These are phyloP conservation scores for Rhorus exstirpatorius DNA, from an alignment of 2,888 invertebrate species.

Conservation along the genomic window DNA sequence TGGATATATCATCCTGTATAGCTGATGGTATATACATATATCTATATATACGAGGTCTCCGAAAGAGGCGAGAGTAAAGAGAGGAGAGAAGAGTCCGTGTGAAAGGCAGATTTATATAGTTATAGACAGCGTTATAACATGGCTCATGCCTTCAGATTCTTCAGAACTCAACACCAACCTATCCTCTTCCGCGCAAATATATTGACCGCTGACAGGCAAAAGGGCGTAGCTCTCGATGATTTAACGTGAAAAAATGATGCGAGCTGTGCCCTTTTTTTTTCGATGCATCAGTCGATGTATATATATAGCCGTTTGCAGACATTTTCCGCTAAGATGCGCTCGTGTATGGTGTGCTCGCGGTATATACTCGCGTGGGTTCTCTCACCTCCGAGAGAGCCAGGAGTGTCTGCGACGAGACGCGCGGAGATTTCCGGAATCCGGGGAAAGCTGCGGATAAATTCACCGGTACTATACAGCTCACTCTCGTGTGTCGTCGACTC, in stretches of 20 bases:
- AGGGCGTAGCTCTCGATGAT: neutral
- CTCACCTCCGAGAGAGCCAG: slow-evolving; percentile 42
- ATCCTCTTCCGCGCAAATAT: neutral
- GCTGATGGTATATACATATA: slow-evolving; percentile 9
- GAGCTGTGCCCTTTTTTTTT: neutral
- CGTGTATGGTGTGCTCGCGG: neutral
- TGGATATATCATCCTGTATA: slow-evolving; percentile 35
- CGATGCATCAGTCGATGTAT: neutral
- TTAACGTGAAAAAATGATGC: neutral
- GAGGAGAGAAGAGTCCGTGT: neutral
- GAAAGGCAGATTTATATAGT: neutral
- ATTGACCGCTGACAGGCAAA: neutral
- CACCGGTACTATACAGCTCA: slow-evolving; percentile 17
- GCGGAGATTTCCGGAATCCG: slow-evolving; percentile 47
- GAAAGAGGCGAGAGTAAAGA: neutral
- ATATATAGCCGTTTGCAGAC: neutral
- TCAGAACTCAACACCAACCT: neutral
- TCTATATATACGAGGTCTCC: neutral
- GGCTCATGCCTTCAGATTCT: neutral
- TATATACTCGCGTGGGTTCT: slow-evolving; percentile 24
- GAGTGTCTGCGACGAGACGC: slow-evolving; percentile 29
- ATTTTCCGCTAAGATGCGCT: neutral
- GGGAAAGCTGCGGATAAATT: slow-evolving; percentile 28
- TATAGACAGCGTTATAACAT: neutral
- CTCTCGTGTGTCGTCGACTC: slow-evolving; percentile 19